phyloP scores from a whole-genome alignment of 2,797 vertebrate genomes.

The Morelia viridis region DNA sequence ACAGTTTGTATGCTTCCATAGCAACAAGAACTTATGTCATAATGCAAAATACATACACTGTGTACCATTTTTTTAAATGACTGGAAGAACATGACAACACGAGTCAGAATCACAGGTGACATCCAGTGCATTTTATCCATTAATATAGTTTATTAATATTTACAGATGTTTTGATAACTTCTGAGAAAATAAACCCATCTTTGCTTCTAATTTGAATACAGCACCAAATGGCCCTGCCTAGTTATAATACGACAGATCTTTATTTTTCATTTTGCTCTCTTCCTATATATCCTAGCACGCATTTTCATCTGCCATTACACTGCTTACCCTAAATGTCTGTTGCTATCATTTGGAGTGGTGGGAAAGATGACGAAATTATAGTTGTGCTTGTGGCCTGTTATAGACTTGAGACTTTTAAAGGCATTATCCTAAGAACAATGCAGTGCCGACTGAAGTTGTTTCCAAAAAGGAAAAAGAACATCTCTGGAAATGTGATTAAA shows the following conservation, averaged over 20 bases:
- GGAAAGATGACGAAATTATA: background rate
- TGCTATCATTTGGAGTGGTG: background rate
- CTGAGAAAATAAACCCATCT: fast-evolving
- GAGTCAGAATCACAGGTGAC: slow-evolving; percentile 36
- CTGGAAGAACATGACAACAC: slow-evolving; percentile 29
- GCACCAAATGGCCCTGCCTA: background rate
- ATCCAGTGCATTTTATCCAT: background rate
- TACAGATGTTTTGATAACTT: fast-evolving
- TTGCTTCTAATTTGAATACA: background rate
- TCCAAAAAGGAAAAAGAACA: background rate
- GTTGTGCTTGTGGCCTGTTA: background rate
- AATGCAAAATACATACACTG: slow-evolving; percentile 62
- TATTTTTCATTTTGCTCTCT: background rate
- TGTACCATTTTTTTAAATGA: slow-evolving; percentile 2
- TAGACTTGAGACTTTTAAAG: background rate
- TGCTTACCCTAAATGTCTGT: background rate
- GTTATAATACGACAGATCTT: background rate
- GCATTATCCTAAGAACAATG: background rate
- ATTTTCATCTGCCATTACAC: background rate
- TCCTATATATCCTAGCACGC: background rate
- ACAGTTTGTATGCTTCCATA: slow-evolving; percentile 66
- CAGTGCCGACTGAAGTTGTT: background rate
- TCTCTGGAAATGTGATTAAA: slow-evolving; percentile 25
- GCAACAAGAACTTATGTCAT: slow-evolving; percentile 60
- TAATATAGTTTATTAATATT: background rate